A percentile compares a stretch with the other conserved stretches of the same genome.
Conservation (phyloP, 2,888 invertebrate genomes). For the Andrena bicolor region DNA sequence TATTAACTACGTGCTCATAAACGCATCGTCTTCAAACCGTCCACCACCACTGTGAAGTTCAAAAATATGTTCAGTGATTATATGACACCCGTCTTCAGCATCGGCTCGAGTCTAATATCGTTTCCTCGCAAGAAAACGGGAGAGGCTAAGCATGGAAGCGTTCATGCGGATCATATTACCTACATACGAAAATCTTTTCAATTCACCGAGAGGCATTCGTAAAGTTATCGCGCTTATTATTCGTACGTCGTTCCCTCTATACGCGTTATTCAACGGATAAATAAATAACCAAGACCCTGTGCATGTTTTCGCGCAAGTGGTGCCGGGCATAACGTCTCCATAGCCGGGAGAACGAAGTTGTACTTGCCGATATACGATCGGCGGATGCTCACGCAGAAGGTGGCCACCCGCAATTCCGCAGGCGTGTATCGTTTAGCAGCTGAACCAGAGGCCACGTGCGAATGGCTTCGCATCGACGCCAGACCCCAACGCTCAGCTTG, state of each 20-base stretch:
- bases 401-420: slow-evolving; percentile 83
- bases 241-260: slow-evolving; percentile 21
- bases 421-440: slow-evolving; percentile 74
- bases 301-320: slow-evolving; percentile 53
- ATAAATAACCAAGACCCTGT: slow-evolving; percentile 48
- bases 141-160: not conserved
- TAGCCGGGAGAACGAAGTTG: slow-evolving; percentile 80
- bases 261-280: slow-evolving; percentile 39
- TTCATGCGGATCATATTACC: slow-evolving; percentile 10
- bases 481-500: slow-evolving; percentile 24
- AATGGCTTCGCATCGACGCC: slow-evolving; percentile 47
- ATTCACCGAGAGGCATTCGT: slow-evolving; percentile 12
- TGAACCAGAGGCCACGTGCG: slow-evolving; percentile 68
- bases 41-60: too few species aligned
- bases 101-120: not conserved
- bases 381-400: slow-evolving; percentile 75
- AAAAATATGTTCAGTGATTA: too few species aligned
- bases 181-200: not conserved
- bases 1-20: too few species aligned
- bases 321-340: slow-evolving; percentile 81
- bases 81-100: not conserved
- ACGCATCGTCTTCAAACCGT: too few species aligned
- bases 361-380: slow-evolving; percentile 83
- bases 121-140: not conserved
- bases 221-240: slow-evolving; percentile 12